A percentile compares a stretch with the other conserved stretches of the same genome.
These are phyloP conservation scores for Amphipyra berbera DNA, from an alignment of 2,888 invertebrate species.

Conservation along the genomic window DNA sequence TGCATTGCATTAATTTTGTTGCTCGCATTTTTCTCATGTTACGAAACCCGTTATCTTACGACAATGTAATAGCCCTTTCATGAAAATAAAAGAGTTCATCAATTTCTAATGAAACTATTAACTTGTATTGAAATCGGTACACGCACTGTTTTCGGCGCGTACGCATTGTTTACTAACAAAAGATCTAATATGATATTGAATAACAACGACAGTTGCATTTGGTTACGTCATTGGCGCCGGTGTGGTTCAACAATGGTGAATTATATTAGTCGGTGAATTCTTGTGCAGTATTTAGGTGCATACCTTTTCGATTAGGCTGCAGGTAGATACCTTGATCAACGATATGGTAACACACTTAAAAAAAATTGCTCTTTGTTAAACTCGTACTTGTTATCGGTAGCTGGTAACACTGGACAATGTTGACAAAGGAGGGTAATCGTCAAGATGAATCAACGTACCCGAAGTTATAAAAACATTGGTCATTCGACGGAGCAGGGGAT, in stretches of 20 bases:
- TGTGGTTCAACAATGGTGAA: background rate
- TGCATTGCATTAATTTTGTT: background rate
- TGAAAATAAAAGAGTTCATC: conserved; percentile 30
- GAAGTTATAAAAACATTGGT: too few species aligned
- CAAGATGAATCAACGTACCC: too few species aligned
- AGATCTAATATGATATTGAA: conserved; percentile 37
- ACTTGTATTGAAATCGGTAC: conserved; percentile 12
- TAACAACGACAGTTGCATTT: conserved; percentile 28
- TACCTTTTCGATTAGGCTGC: background rate
- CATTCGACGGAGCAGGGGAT: too few species aligned
- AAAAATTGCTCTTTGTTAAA: too few species aligned
- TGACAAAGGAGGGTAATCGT: too few species aligned
- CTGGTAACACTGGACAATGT: too few species aligned
- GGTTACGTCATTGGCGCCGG: conserved; percentile 33
- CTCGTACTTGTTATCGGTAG: too few species aligned
- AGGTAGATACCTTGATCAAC: too few species aligned
- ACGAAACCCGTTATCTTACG: conserved; percentile 16
- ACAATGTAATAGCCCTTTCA: conserved; percentile 8
- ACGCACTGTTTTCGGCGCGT: conserved; percentile 21
- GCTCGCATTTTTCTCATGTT: background rate
- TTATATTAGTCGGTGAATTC: conserved; percentile 8
- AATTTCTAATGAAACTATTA: conserved; percentile 25
- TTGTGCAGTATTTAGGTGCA: background rate
- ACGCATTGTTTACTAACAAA: conserved; percentile 42
- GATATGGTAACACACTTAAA: too few species aligned